phyloP scores from a whole-genome alignment of 2,797 vertebrate genomes.

The Eulemur albifrons region DNA sequence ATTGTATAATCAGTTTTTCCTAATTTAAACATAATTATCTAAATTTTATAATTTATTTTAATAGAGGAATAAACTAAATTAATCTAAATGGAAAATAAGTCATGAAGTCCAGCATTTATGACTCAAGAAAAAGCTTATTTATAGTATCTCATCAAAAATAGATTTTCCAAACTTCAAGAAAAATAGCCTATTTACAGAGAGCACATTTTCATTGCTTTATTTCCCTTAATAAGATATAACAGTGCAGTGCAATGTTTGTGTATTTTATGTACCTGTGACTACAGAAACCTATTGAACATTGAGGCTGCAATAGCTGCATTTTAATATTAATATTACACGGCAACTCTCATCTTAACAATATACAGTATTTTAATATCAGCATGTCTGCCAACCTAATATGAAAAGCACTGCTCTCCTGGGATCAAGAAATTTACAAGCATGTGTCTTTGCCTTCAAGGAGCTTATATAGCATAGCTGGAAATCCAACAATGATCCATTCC shows the following conservation, averaged over 20 bases:
- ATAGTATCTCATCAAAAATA: conserved; percentile 1
- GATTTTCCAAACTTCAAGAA: neutral
- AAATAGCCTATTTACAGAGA: neutral
- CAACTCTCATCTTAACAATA: conserved; percentile 5
- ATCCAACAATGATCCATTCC: neutral
- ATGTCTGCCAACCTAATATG: neutral
- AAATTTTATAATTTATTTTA: conserved; percentile 21
- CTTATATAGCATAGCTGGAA: neutral
- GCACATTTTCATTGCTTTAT: neutral
- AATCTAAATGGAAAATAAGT: conserved; percentile 40
- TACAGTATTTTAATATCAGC: neutral
- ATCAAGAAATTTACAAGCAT: neutral
- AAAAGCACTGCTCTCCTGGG: neutral
- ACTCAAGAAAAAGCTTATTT: conserved; percentile 30
- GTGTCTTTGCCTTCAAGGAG: conserved; percentile 18
- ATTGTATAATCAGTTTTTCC: neutral
- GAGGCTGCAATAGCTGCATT: neutral
- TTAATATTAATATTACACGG: conserved; percentile 5
- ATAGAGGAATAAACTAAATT: neutral
- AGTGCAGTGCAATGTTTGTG: neutral
- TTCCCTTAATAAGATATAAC: conserved; percentile 20
- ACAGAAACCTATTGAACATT: conserved; percentile 18
- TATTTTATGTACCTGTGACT: conserved; percentile 1
- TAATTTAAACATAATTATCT: conserved; percentile 10
- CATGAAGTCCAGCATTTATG: neutral